phyloP scores from a whole-genome alignment of 2,113 vertebrate genomes.

The Myotis lucifugus region DNA sequence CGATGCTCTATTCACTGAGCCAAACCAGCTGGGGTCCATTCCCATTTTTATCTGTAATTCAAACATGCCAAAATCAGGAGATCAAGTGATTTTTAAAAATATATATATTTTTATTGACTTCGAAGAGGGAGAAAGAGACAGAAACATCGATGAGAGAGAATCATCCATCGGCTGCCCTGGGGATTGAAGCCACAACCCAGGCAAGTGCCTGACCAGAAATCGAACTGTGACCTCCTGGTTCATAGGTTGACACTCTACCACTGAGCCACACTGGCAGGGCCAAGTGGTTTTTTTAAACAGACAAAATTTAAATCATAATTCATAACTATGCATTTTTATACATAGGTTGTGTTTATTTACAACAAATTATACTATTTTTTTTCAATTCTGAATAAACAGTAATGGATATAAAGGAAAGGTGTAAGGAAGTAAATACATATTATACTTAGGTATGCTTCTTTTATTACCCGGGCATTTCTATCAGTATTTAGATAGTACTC shows the following conservation, averaged over 20 bases:
- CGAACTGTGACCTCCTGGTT: too few relatives aligned
- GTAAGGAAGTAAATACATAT: background rate
- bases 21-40: background rate
- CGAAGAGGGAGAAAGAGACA: too few relatives aligned
- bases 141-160: too few relatives aligned
- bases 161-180: too few relatives aligned
- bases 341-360: background rate
- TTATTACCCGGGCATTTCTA: background rate
- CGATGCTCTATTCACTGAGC: too few relatives aligned
- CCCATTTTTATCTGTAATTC: background rate
- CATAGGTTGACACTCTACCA: too few relatives aligned
- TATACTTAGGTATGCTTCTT: background rate
- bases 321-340: background rate
- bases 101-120: too few relatives aligned
- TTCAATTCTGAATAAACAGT: background rate
- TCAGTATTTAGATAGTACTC: background rate
- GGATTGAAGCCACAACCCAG: too few relatives aligned
- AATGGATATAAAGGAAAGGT: background rate
- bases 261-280: background rate
- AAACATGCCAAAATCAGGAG: background rate
- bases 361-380: background rate
- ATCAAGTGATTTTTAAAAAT: background rate
- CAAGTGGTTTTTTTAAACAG: background rate
- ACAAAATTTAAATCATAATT: slow-evolving; percentile 20
- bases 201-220: too few relatives aligned